These are phyloP conservation scores for Pseudoatta argentina DNA, from an alignment of 1,140 invertebrate species.

Conservation along the genomic window DNA sequence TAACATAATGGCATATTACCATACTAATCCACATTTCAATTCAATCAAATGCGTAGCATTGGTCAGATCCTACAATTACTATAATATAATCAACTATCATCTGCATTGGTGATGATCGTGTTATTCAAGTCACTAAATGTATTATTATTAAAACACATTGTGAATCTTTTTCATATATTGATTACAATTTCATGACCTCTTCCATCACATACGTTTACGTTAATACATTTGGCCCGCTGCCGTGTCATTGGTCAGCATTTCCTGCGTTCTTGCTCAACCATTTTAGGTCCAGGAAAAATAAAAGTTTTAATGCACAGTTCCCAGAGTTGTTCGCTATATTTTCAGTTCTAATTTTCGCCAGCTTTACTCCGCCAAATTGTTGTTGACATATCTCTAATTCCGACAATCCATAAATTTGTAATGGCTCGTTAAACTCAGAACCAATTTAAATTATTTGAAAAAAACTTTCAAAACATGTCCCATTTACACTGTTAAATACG, in stretches of 20 bases:
- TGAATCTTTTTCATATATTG: conserved; percentile 30
- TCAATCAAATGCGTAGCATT: conserved; percentile 22
- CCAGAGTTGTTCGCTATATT: conserved; percentile 27
- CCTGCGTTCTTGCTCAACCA: neutral
- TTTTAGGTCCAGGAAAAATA: conserved; percentile 29
- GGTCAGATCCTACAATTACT: conserved; percentile 22
- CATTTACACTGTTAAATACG: neutral
- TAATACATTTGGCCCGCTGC: conserved; percentile 59
- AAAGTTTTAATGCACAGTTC: conserved; percentile 53
- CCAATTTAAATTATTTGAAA: neutral
- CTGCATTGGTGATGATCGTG: conserved; percentile 50
- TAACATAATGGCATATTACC: conserved; percentile 25
- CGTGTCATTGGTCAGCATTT: conserved; percentile 37
- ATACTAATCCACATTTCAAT: conserved; percentile 32
- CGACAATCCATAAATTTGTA: conserved; percentile 10
- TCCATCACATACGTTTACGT: conserved; percentile 50
- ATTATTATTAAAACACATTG: conserved; percentile 22
- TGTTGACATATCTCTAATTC: conserved; percentile 30
- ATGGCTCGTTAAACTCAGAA: neutral
- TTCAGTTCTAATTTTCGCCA: conserved; percentile 35
- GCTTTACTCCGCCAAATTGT: conserved; percentile 10
- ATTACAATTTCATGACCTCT: conserved; percentile 37
- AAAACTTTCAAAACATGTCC: neutral
- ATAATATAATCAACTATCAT: conserved; percentile 43
- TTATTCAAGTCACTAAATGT: conserved; percentile 37